Percentiles rank a stretch among this genome's conserved stretches.
These are phyloP conservation scores for Macrobrachium nipponense DNA, from an alignment of 1,140 invertebrate species.

Conservation along the genomic window DNA sequence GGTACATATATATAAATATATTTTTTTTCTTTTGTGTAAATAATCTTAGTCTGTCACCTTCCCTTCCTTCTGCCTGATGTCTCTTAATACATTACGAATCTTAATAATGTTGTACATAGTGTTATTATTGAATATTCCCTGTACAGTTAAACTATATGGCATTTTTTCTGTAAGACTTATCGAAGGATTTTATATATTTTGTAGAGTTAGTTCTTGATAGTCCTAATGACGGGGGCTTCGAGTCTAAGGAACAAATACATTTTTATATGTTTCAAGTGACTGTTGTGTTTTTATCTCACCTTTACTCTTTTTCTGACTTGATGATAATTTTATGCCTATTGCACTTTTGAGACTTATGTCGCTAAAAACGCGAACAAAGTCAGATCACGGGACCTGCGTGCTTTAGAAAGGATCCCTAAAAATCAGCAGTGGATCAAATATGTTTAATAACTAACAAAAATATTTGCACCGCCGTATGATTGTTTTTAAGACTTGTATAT, in stretches of 20 bases:
- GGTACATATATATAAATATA: slow-evolving; percentile 19
- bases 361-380: not conserved
- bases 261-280: slow-evolving; percentile 61
- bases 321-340: not conserved
- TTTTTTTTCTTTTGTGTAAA: slow-evolving; percentile 14
- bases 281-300: slow-evolving; percentile 27
- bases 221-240: slow-evolving; percentile 9
- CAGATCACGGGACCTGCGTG: no score
- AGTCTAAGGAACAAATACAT: slow-evolving; percentile 49
- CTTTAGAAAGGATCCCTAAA: no score
- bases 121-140: slow-evolving; percentile 53
- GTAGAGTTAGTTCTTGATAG: slow-evolving; percentile 30
- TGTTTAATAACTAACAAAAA: no score
- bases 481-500: no score
- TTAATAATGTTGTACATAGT: slow-evolving; percentile 55
- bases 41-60: slow-evolving; percentile 2
- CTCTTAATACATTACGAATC: slow-evolving; percentile 44
- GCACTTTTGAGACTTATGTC: not conserved
- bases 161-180: slow-evolving; percentile 43
- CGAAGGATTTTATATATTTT: slow-evolving; percentile 57
- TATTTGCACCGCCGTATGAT: no score
- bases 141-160: slow-evolving; percentile 58
- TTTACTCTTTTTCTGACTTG: not conserved
- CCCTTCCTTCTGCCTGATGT: slow-evolving; percentile 46
- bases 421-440: no score